Conservation (phyloP, 2,797 vertebrate genomes). For the Emydoidea blandingii region DNA sequence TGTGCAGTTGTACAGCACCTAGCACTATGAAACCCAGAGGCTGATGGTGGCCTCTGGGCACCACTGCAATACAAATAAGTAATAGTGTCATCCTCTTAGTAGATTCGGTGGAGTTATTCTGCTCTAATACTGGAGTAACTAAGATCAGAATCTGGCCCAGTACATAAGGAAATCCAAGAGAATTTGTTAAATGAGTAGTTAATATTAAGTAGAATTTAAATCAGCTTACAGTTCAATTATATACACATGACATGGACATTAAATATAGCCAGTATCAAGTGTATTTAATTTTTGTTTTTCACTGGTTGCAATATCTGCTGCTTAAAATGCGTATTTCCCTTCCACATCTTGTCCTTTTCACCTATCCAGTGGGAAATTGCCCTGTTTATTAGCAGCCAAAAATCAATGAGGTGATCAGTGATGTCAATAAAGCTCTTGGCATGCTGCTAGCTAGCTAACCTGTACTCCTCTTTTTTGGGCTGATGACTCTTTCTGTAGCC, state of each 20-base stretch:
- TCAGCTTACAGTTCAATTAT: background rate
- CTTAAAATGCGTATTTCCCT: background rate
- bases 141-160: background rate
- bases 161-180: slow-evolving; percentile 6
- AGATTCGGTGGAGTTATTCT: background rate
- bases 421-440: background rate
- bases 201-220: background rate
- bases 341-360: background rate
- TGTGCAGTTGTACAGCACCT: background rate
- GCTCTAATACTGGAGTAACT: background rate
- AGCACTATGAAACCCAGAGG: background rate
- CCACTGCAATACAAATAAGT: background rate
- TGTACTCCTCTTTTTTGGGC: background rate
- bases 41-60: background rate
- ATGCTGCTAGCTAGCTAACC: background rate
- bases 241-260: background rate
- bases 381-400: background rate
- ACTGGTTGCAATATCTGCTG: background rate
- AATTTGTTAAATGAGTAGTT: background rate
- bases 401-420: background rate
- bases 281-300: background rate
- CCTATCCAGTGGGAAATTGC: background rate
- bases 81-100: background rate
- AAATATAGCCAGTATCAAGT: background rate
- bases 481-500: background rate